Conservation (phyloP, 2,888 invertebrate genomes). For the Biston stratarius region DNA sequence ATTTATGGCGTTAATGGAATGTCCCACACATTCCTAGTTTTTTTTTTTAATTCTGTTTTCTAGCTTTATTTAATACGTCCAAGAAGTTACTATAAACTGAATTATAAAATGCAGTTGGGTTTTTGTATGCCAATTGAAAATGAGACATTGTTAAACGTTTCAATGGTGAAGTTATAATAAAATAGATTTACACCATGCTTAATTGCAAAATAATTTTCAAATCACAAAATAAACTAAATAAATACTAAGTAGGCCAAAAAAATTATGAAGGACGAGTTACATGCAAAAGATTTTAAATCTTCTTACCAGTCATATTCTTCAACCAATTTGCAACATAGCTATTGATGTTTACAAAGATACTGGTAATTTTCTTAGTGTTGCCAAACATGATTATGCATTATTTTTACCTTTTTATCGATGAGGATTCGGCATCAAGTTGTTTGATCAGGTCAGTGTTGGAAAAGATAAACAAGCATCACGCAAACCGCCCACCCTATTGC, state of each 20-base stretch:
- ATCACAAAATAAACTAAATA: neutral
- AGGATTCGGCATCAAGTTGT: conserved; percentile 55
- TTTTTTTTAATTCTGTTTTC: neutral
- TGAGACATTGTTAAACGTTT: no score
- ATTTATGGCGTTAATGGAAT: neutral
- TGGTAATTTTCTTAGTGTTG: conserved; percentile 43
- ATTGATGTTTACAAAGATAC: conserved; percentile 42
- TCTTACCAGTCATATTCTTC: neutral
- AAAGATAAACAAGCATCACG: conserved; percentile 68
- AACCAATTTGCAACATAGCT: conserved; percentile 21
- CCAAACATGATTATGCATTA: conserved; percentile 43
- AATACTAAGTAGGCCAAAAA: neutral
- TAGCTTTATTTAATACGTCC: neutral
- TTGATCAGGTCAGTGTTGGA: conserved; percentile 48
- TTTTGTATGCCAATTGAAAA: no score
- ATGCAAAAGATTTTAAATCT: neutral
- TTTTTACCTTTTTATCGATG: conserved; percentile 55
- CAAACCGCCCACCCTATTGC: conserved; percentile 74
- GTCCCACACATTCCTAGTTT: no score
- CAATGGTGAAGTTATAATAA: no score
- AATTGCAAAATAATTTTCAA: no score
- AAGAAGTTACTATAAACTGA: neutral
- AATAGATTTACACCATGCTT: no score
- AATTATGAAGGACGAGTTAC: neutral
- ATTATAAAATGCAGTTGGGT: no score